These are phyloP conservation scores for Botia almorhae DNA, from an alignment of 2,797 vertebrate genomes.

Conservation along the genomic window DNA sequence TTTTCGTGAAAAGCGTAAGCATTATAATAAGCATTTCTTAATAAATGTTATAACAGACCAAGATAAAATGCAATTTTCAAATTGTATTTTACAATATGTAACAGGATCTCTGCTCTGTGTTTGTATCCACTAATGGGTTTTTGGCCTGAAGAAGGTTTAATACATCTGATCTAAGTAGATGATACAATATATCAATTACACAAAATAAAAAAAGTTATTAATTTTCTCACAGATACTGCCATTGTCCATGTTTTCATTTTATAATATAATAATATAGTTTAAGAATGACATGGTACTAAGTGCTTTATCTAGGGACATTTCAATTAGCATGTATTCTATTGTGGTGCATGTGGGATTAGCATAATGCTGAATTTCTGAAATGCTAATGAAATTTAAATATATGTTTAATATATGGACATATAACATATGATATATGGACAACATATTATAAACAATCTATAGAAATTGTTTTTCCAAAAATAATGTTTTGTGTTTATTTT, in stretches of 20 bases:
- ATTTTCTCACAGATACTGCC: not conserved
- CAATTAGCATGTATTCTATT: not conserved
- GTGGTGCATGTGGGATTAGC: not conserved
- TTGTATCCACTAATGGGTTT: too few species aligned
- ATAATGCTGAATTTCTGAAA: too few species aligned
- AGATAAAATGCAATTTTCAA: too few species aligned
- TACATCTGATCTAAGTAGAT: too few species aligned
- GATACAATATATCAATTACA: not conserved
- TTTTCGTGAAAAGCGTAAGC: not conserved
- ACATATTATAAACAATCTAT: constrained; percentile 49
- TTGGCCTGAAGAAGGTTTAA: too few species aligned
- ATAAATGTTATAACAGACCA: not conserved
- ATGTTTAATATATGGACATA: too few species aligned
- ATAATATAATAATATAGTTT: not conserved
- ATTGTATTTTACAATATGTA: too few species aligned
- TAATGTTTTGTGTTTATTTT: not conserved
- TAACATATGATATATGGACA: constrained; percentile 59
- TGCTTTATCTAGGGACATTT: not conserved
- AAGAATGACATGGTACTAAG: not conserved
- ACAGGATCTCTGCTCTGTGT: too few species aligned
- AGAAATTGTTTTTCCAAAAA: constrained; percentile 15
- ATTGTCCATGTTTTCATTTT: not conserved
- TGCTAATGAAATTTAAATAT: too few species aligned
- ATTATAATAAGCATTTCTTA: not conserved
- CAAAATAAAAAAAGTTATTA: not conserved